Conservation (phyloP, 35 echinoderm and acorn worm species). For the Holothuria glaberrima region DNA sequence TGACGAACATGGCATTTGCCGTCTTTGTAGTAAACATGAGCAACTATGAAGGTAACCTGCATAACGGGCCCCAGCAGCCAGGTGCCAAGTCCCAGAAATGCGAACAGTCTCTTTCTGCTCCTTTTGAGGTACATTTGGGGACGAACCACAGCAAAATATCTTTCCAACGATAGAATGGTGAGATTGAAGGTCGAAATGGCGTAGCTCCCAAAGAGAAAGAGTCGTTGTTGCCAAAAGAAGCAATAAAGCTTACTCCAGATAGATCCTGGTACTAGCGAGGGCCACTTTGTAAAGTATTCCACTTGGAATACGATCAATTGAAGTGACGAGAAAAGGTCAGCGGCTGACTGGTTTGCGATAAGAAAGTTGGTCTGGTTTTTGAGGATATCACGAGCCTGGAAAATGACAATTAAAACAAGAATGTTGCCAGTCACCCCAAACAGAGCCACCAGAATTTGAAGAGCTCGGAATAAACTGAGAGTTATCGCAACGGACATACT, state of each 20-base stretch:
- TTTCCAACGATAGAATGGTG: slow-evolving; percentile 54
- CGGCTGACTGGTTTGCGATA: slow-evolving; percentile 28
- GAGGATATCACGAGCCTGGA: not conserved
- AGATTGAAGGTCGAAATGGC: slow-evolving; percentile 63
- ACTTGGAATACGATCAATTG: not conserved
- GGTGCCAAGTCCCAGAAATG: not conserved
- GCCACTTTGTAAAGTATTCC: not conserved
- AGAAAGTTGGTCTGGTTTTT: slow-evolving; percentile 20
- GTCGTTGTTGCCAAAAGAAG: slow-evolving; percentile 25
- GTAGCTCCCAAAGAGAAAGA: slow-evolving; percentile 49
- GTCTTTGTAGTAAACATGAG: slow-evolving; percentile 2
- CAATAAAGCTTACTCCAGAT: slow-evolving; percentile 1
- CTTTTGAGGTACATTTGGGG: slow-evolving; percentile 48
- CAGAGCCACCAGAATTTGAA: not conserved
- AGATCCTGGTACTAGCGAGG: not conserved
- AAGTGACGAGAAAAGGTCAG: slow-evolving; percentile 22
- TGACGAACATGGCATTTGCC: not conserved
- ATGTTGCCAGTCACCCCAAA: slow-evolving; percentile 16
- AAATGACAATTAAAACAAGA: slow-evolving; percentile 10
- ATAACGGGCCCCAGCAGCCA: slow-evolving; percentile 54
- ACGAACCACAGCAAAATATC: slow-evolving; percentile 63
- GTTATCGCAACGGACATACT: not conserved
- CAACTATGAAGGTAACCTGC: slow-evolving; percentile 25
- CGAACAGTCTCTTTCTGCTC: not conserved
- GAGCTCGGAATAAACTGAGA: not conserved